These are phyloP conservation scores for Episyrphus balteatus DNA, from an alignment of 1,140 invertebrate genomes.

Conservation along the genomic window DNA sequence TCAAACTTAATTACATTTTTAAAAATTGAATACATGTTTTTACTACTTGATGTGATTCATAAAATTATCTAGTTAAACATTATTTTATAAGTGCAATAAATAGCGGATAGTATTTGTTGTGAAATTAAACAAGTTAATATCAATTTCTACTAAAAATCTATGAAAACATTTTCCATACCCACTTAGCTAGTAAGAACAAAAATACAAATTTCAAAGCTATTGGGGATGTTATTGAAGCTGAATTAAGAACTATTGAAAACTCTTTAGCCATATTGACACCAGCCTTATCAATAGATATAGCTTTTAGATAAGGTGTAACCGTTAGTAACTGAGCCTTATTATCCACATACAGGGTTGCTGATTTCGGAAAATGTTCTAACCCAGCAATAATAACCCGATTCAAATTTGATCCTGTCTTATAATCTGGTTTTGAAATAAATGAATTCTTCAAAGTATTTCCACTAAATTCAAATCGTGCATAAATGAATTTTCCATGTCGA, in stretches of 20 bases:
- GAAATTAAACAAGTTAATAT: too few species aligned
- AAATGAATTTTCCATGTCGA: slow-evolving; percentile 65
- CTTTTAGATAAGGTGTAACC: slow-evolving; percentile 24
- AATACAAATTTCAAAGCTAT: too few species aligned
- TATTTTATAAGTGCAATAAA: too few species aligned
- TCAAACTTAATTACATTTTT: too few species aligned
- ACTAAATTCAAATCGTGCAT: slow-evolving; percentile 56
- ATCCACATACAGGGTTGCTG: slow-evolving; percentile 37
- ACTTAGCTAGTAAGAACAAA: too few species aligned
- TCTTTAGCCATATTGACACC: slow-evolving; percentile 65
- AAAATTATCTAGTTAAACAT: too few species aligned
- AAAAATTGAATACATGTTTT: too few species aligned
- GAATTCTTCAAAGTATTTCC: slow-evolving; percentile 54
- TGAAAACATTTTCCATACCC: too few species aligned
- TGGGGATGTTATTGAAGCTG: too few species aligned
- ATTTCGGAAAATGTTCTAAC: slow-evolving; percentile 50
- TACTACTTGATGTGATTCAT: too few species aligned
- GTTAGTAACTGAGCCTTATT: slow-evolving; percentile 21
- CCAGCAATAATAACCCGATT: slow-evolving; percentile 78
- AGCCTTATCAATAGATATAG: slow-evolving; percentile 74
- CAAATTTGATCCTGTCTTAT: slow-evolving; percentile 69
- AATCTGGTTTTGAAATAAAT: slow-evolving; percentile 46
- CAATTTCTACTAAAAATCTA: too few species aligned
- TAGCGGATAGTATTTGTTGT: too few species aligned
- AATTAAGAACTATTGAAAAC: slow-evolving; percentile 61